phyloP scores from a whole-genome alignment of 2,888 invertebrate species.

The Polyommatus iphigenia region DNA sequence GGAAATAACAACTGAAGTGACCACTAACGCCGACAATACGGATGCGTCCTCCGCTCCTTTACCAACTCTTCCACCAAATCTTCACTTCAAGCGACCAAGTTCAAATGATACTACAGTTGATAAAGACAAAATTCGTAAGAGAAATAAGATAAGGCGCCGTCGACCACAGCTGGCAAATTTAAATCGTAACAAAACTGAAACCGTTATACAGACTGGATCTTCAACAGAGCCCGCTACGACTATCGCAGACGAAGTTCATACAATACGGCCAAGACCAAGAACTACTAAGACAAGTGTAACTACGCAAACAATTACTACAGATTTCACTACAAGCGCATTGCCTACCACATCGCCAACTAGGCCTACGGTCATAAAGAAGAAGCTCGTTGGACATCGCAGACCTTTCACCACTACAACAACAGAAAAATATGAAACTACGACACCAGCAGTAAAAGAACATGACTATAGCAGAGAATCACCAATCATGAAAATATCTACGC shows the following conservation, averaged over 20 bases:
- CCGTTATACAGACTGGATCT: conserved; percentile 49
- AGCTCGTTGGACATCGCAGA: conserved; percentile 59
- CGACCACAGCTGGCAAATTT: conserved; percentile 63
- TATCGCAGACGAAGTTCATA: conserved; percentile 59
- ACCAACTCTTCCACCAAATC: conserved; percentile 73
- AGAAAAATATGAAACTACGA: conserved; percentile 63
- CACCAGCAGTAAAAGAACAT: conserved; percentile 52
- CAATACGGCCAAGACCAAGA: conserved; percentile 64
- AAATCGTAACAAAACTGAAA: conserved; percentile 58
- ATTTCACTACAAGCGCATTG: conserved; percentile 70
- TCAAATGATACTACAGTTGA: conserved; percentile 52
- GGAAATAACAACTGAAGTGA: conserved; percentile 51
- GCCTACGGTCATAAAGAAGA: conserved; percentile 69
- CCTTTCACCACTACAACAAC: conserved; percentile 55
- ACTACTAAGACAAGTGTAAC: conserved; percentile 62
- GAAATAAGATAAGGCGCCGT: conserved; percentile 71
- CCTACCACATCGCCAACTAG: conserved; percentile 71
- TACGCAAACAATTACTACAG: conserved; percentile 68
- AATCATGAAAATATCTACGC: conserved; percentile 76
- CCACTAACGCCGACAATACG: conserved; percentile 51
- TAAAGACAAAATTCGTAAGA: conserved; percentile 66
- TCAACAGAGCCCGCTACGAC: conserved; percentile 57
- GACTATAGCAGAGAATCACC: conserved; percentile 66
- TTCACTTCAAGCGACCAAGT: conserved; percentile 70
- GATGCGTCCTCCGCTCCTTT: conserved; percentile 59